phyloP scores from a whole-genome alignment of 2,113 vertebrate species.

The Columba janthina region DNA sequence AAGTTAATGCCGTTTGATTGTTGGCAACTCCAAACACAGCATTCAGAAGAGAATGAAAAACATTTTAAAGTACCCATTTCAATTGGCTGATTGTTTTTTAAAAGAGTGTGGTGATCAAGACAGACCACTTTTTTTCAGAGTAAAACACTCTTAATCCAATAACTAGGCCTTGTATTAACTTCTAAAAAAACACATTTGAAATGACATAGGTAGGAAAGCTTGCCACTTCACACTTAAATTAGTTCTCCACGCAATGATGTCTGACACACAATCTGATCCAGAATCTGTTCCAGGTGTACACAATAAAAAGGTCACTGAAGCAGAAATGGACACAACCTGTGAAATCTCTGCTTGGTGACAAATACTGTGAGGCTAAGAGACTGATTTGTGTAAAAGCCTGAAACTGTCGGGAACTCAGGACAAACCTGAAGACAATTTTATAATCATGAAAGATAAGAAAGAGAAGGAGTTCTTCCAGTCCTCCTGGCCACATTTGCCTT shows the following conservation, averaged over 20 bases:
- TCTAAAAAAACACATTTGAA: neutral
- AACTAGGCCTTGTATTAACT: neutral
- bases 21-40: neutral
- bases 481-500: neutral
- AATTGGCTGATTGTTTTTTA: neutral
- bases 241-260: neutral
- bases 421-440: neutral
- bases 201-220: neutral
- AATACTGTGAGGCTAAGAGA: neutral
- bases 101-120: fast-evolving
- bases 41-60: neutral
- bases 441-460: neutral
- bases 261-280: neutral
- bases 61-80: neutral
- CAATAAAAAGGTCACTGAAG: neutral
- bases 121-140: neutral
- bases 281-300: neutral
- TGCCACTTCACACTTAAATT: neutral
- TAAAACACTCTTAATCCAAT: neutral
- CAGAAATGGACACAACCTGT: neutral
- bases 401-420: neutral
- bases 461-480: neutral
- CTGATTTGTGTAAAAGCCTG: neutral
- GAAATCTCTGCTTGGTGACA: neutral
- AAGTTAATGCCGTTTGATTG: neutral